Conservation (phyloP, 2,113 vertebrate genomes). For the Sphyrna mokarran region DNA sequence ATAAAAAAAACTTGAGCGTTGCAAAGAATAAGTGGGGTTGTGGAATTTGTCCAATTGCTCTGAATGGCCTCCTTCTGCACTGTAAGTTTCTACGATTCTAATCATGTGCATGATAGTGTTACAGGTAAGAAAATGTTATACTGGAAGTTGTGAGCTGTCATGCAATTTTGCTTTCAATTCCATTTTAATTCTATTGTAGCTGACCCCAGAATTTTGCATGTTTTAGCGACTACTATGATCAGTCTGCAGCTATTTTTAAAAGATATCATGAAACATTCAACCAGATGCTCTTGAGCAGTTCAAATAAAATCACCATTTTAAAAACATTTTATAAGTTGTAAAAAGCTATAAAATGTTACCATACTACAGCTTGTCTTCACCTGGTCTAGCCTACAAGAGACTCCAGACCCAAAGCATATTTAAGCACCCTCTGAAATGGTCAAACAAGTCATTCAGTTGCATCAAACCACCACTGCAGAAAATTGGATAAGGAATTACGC, state of each 20-base stretch:
- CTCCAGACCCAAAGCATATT: too few relatives aligned
- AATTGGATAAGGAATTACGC: too few relatives aligned
- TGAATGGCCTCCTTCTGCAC: not conserved
- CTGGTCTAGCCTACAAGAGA: too few relatives aligned
- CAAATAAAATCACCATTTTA: too few relatives aligned
- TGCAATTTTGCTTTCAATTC: not conserved
- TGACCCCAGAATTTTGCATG: not conserved
- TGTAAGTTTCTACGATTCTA: not conserved
- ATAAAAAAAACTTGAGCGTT: not conserved
- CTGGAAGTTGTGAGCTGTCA: not conserved
- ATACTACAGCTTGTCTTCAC: too few relatives aligned
- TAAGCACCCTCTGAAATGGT: too few relatives aligned
- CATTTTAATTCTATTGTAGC: not conserved
- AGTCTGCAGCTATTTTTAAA: not conserved
- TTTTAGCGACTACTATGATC: not conserved
- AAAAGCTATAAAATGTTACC: too few relatives aligned
- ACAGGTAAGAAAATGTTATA: not conserved
- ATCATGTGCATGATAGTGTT: not conserved
- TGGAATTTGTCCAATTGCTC: not conserved
- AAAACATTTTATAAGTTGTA: too few relatives aligned
- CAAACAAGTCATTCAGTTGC: too few relatives aligned
- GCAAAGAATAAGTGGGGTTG: not conserved
- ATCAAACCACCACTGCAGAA: too few relatives aligned
- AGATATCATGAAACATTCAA: not conserved
- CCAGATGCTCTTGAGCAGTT: not conserved